Conservation (phyloP, 2,797 vertebrate genomes). For the Hydrocynus forskahlii region DNA sequence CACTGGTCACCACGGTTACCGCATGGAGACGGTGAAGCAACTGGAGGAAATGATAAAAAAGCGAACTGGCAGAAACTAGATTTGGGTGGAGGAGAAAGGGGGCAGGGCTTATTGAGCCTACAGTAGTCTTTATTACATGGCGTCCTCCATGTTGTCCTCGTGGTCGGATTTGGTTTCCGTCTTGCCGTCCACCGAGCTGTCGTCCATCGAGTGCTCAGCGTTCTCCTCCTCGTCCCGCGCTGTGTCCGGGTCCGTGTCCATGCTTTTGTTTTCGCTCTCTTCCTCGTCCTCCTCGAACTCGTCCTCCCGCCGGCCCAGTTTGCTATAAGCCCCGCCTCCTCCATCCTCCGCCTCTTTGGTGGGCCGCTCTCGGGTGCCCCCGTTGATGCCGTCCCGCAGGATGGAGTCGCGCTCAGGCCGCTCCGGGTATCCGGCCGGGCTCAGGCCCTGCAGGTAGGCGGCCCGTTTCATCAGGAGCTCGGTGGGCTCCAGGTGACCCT, state of each 20-base stretch:
- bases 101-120: slow-evolving; percentile 79
- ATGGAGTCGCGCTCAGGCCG: slow-evolving; percentile 89
- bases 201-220: slow-evolving; percentile 98
- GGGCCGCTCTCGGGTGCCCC: slow-evolving; percentile 87
- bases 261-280: slow-evolving; percentile 97
- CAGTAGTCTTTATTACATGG: slow-evolving; percentile 92
- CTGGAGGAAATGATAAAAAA: slow-evolving; percentile 76
- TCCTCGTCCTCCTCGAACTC: slow-evolving; percentile 96
- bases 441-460: slow-evolving; percentile 95
- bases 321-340: slow-evolving; percentile 83
- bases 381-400: slow-evolving; percentile 78
- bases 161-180: slow-evolving; percentile 99
- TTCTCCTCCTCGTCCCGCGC: slow-evolving; percentile 97
- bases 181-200: slow-evolving; percentile 98
- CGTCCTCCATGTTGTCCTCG: slow-evolving; percentile 97
- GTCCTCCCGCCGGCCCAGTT: slow-evolving; percentile 90
- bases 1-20: slow-evolving; percentile 54
- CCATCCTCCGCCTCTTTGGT: slow-evolving; percentile 85
- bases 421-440: slow-evolving; percentile 94
- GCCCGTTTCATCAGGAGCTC: slow-evolving; percentile 98
- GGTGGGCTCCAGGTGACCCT: slow-evolving; percentile 93
- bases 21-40: slow-evolving; percentile 88
- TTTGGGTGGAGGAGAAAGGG: slow-evolving; percentile 7
- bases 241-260: slow-evolving; percentile 98
- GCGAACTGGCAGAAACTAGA: slow-evolving; percentile 3